Conservation (phyloP, 2,888 invertebrate species). For the Nemoura dubitans region DNA sequence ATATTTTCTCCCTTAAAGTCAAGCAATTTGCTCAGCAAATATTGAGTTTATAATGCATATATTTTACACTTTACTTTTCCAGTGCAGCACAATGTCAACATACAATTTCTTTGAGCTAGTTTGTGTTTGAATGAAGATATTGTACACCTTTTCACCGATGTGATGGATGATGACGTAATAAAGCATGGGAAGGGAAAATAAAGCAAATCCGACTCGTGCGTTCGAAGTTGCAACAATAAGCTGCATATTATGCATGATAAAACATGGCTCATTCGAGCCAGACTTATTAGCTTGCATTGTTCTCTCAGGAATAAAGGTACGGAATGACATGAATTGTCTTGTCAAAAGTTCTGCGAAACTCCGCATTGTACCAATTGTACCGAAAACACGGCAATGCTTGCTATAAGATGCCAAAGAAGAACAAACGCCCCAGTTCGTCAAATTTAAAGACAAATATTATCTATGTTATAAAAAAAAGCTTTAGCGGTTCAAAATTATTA, state of each 20-base stretch:
- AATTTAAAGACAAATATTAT: background rate
- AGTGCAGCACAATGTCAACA: background rate
- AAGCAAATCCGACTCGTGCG: background rate
- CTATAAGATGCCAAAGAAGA: background rate
- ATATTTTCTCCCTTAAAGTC: background rate
- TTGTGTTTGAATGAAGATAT: background rate
- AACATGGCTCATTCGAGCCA: background rate
- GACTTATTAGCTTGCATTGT: background rate
- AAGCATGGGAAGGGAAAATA: background rate
- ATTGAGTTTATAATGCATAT: background rate
- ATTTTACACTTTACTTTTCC: background rate
- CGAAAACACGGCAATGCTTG: background rate
- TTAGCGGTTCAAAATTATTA: too few species aligned
- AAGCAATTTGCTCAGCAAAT: background rate
- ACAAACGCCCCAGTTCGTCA: background rate
- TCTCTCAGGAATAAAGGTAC: background rate
- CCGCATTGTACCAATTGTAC: background rate
- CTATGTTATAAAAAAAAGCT: too few species aligned
- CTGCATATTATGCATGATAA: conserved; percentile 12
- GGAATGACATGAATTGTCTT: background rate
- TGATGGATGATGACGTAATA: background rate
- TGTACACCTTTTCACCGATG: background rate
- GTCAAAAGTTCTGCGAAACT: background rate
- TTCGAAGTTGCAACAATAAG: background rate
- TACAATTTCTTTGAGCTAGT: background rate